Base-by-base conservation (phyloP, 2,797 vertebrate species). In the Malacoraja senta region DNA sequence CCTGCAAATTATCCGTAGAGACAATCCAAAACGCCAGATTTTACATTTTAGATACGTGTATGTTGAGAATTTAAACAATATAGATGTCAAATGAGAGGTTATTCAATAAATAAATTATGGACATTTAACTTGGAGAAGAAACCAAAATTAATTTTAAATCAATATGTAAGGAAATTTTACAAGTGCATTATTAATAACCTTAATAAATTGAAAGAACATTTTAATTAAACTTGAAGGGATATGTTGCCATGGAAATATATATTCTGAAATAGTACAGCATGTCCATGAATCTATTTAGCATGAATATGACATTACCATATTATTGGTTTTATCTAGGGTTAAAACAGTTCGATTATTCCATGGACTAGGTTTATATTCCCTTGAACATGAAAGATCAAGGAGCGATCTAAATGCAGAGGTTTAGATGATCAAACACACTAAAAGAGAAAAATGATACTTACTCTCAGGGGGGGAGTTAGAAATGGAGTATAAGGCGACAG, bases 161-260 rank as follows among this genome's bases (percentile, higher is more conserved):
- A 88, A 88, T 53, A 32, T 35, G n/a, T 32, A 88, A 65, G 17
- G n/a, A 35, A 68, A 68, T 2, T 35, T 68, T 35, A 68, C 17
- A 88, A 68, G 61, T 7, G 32, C 61, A 65, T 88, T 35, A 88
- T 68, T 88, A 68, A 88, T 88, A 35, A 68, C 17, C 17, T 68
- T 88, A 68, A 88, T 65, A 88, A 65, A 35, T 35, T 26, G 63
- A 68, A 88, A 68, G 84, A 88, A 35, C 19, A 32, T 21, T 88
- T 88, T 88, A 88, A 88, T 68, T 88, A 88, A 35, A 88, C n/a
- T 19, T 88, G 32, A 88, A 68, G 38, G 15, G 21, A 68, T 68
- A 68, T 68, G 84, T 35, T 88, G 61, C 84, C 84, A 68, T 68
- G 63, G 63, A 68, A 88, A 88, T 35, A 24, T 88, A 88, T 35